These are phyloP conservation scores for Apodemus sylvaticus DNA, from an alignment of 2,113 vertebrate species.

Conservation along the genomic window DNA sequence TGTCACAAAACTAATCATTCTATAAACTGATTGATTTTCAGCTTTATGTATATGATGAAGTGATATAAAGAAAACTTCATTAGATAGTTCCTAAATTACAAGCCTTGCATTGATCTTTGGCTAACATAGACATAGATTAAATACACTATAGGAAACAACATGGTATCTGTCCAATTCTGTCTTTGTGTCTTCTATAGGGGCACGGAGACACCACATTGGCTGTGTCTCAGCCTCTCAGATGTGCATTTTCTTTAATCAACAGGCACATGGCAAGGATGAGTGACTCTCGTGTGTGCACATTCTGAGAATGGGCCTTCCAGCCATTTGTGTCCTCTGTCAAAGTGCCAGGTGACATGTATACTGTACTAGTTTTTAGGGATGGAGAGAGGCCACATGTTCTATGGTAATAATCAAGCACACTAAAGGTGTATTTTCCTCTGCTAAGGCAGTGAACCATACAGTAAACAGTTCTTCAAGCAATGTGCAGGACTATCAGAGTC, in stretches of 20 bases:
- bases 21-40: background rate
- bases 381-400: background rate
- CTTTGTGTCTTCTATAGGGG: rapidly evolving
- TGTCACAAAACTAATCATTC: background rate
- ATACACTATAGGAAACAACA: background rate
- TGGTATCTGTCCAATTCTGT: background rate
- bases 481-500: too few species aligned
- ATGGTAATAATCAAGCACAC: background rate
- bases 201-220: background rate
- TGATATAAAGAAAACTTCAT: background rate
- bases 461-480: background rate
- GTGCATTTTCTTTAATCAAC: too few species aligned
- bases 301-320: background rate
- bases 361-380: background rate
- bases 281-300: rapidly evolving
- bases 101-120: background rate
- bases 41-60: background rate
- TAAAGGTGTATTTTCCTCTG: background rate
- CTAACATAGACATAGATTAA: background rate
- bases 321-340: background rate
- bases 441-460: background rate
- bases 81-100: background rate
- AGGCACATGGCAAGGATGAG: background rate
- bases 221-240: background rate
- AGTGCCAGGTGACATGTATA: background rate